Evolutionary conservation across 2,888 invertebrate genomes (phyloP).

Genomic region (Chelonus formosanus): DNA sequence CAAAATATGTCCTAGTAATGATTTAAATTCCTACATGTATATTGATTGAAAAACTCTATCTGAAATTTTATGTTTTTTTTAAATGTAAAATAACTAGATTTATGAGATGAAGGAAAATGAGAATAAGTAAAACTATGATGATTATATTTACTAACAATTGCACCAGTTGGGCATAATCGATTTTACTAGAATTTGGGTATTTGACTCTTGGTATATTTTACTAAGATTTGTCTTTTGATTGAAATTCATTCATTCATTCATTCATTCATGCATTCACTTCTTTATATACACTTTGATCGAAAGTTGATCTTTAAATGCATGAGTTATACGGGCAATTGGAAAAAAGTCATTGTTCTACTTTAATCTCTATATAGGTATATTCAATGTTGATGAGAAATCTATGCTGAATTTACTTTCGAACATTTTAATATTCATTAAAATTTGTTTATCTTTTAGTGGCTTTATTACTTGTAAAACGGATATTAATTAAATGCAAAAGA

Average conservation of each 20-base stretch:
- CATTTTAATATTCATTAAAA: conserved; percentile 10
- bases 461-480: too few species aligned
- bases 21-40: neutral
- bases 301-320: conserved; percentile 15
- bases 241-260: conserved; percentile 1
- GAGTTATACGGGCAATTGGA: neutral
- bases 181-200: conserved; percentile 17
- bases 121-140: neutral
- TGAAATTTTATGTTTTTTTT: too few species aligned
- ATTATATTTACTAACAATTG: conserved; percentile 24
- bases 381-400: too few species aligned
- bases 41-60: neutral
- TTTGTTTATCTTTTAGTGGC: too few species aligned
- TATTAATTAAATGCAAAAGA: too few species aligned
- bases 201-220: conserved; percentile 4
- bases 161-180: conserved; percentile 5
- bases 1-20: too few species aligned
- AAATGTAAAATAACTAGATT: too few species aligned
- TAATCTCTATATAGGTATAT: too few species aligned
- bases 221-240: neutral
- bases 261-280: neutral
- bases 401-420: neutral
- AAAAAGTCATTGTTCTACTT: neutral
- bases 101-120: too few species aligned
- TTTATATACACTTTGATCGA: conserved; percentile 2